phyloP scores from a whole-genome alignment of 2,888 invertebrate genomes.

The Patella depressa region DNA sequence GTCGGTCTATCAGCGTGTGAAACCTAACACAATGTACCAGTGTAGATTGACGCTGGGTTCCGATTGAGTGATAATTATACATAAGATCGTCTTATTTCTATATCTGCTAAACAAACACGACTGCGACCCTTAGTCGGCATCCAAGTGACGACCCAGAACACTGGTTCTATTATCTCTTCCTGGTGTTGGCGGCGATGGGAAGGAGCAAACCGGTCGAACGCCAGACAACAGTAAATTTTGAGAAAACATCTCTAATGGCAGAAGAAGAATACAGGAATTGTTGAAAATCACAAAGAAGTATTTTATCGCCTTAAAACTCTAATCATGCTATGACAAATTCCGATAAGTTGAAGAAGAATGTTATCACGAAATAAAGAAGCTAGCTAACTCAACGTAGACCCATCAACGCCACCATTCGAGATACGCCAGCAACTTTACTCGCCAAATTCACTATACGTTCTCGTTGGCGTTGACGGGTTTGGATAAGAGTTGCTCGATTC shows the following conservation, averaged over 20 bases:
- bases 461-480: background rate
- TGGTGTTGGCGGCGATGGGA: background rate
- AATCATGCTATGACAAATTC: conserved; percentile 5
- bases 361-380: conserved; percentile 1
- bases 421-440: background rate
- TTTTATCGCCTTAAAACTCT: background rate
- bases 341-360: conserved; percentile 1
- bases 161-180: background rate
- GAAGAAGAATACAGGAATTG: conserved; percentile 3
- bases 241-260: conserved; percentile 2
- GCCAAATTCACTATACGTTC: background rate
- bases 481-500: background rate
- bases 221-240: background rate
- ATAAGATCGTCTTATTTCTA: conserved; percentile 3
- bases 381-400: background rate
- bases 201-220: background rate
- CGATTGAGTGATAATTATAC: background rate
- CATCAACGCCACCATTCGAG: background rate
- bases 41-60: background rate
- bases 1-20: background rate
- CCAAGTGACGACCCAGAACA: background rate
- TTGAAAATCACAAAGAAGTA: conserved; percentile 7
- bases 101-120: background rate
- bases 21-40: conserved; percentile 7
- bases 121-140: background rate